Conservation (phyloP, 1,140 invertebrate species). For the Atta texana region DNA sequence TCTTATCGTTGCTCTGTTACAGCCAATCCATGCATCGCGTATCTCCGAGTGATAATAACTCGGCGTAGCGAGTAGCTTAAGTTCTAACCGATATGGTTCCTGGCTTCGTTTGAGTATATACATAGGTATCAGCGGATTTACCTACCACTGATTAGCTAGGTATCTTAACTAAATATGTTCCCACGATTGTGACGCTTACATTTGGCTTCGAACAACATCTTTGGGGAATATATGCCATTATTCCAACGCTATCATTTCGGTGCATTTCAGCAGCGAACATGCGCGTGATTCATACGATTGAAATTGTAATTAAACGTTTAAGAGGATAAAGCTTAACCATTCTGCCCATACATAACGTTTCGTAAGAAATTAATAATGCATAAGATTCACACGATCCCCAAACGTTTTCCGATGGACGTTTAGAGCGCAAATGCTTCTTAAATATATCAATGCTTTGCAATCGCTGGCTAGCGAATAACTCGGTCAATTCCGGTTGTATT, state of each 20-base stretch:
- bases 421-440: background rate
- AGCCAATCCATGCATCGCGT: conserved; percentile 61
- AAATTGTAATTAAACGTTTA: background rate
- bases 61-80: conserved; percentile 19
- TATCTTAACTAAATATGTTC: conserved; percentile 43
- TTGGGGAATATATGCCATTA: background rate
- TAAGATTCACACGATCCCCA: background rate
- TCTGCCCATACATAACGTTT: background rate
- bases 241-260: background rate
- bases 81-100: conserved; percentile 38
- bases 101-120: conserved; percentile 3
- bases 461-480: conserved; percentile 56
- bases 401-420: background rate
- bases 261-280: background rate
- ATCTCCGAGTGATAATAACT: conserved; percentile 74
- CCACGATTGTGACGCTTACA: conserved; percentile 21
- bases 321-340: background rate
- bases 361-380: background rate
- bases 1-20: conserved; percentile 53
- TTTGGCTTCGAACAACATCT: conserved; percentile 2
- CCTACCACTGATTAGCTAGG: conserved; percentile 34
- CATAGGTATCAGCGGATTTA: conserved; percentile 32
- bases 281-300: background rate
- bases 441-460: background rate
- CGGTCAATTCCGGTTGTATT: conserved; percentile 68